Evolutionary conservation across 1,140 invertebrate genomes (phyloP).

Genomic region (Nylanderia fulva): DNA sequence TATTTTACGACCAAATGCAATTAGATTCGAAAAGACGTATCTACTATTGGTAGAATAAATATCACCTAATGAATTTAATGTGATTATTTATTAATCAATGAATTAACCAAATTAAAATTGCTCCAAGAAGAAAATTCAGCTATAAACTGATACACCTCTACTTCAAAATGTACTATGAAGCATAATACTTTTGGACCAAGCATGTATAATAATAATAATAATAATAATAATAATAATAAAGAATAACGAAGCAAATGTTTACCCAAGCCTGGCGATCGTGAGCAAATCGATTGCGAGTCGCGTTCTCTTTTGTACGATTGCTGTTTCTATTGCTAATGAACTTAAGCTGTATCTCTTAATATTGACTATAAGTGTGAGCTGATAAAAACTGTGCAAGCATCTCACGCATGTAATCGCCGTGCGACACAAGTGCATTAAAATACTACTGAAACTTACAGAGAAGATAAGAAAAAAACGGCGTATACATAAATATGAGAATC

Average conservation of each 20-base stretch:
- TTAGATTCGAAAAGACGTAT: not conserved
- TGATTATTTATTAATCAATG: conserved; percentile 10
- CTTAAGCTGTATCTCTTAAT: conserved; percentile 45
- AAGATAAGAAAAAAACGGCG: not conserved
- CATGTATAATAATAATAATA: conserved; percentile 65
- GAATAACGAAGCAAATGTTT: conserved; percentile 61
- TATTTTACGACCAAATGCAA: conserved; percentile 25
- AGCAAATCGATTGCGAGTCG: not conserved
- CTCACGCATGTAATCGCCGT: conserved; percentile 3
- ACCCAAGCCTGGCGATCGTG: conserved; percentile 33
- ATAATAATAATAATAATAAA: conserved; percentile 33
- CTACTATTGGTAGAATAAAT: conserved; percentile 17
- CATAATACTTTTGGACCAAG: conserved; percentile 72
- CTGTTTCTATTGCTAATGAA: conserved; percentile 26
- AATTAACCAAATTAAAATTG: conserved; percentile 6
- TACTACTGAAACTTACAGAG: not conserved
- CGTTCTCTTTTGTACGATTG: conserved; percentile 39
- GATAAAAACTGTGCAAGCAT: not conserved
- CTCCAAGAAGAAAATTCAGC: conserved; percentile 8
- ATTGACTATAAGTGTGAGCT: conserved; percentile 36
- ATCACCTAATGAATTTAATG: not conserved
- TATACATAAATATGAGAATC: not conserved
- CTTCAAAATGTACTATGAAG: conserved; percentile 49
- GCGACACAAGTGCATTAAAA: conserved; percentile 47
- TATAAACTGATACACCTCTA: conserved; percentile 16